These are phyloP conservation scores for Netelia melanura DNA, from an alignment of 2,888 invertebrate species.

Conservation along the genomic window DNA sequence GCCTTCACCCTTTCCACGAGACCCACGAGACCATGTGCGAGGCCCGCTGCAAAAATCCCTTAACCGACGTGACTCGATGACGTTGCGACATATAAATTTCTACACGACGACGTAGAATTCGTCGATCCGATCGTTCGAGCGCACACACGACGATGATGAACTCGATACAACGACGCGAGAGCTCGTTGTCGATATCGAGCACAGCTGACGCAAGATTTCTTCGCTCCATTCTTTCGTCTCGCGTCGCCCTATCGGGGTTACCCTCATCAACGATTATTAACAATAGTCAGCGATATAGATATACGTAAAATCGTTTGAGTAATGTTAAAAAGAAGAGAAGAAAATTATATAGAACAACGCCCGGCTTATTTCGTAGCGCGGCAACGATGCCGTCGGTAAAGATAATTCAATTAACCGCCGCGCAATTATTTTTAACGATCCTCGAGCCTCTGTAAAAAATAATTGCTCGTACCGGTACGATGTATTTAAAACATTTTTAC, in stretches of 20 bases:
- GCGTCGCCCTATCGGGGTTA: conserved; percentile 34
- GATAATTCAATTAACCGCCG: too few relatives aligned
- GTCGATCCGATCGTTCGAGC: conserved; percentile 50
- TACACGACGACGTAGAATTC: conserved; percentile 21
- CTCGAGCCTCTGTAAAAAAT: too few relatives aligned
- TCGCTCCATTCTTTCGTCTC: conserved; percentile 3
- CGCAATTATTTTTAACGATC: too few relatives aligned
- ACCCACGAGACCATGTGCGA: background rate
- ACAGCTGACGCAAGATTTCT: conserved; percentile 52
- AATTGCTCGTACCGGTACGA: background rate
- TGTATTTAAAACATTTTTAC: background rate
- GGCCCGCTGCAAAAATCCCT: conserved; percentile 31
- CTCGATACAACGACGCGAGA: conserved; percentile 7
- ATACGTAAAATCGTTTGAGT: background rate
- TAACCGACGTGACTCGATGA: conserved; percentile 29
- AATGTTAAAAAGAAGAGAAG: background rate
- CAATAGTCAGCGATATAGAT: conserved; percentile 8
- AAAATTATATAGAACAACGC: too few relatives aligned
- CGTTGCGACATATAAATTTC: conserved; percentile 12
- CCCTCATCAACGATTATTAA: conserved; percentile 49
- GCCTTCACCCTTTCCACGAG: conserved; percentile 20
- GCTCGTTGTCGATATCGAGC: conserved; percentile 15
- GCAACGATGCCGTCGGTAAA: too few relatives aligned
- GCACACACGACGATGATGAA: background rate
- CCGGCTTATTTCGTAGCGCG: too few relatives aligned